Evolutionary conservation across 2,888 invertebrate genomes (phyloP).

Genomic region (Pharmacophagus antenor): DNA sequence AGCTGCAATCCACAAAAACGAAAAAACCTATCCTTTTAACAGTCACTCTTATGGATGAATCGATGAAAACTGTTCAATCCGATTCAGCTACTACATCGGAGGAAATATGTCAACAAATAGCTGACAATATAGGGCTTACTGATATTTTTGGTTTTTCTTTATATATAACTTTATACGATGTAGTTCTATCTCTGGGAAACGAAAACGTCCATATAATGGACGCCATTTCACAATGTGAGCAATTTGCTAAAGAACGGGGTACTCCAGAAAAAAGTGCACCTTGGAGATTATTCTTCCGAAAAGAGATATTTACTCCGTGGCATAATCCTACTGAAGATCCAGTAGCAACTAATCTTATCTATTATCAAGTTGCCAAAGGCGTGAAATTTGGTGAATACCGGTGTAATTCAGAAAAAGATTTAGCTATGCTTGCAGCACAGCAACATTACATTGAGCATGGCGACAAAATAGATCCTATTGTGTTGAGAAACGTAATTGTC

Average conservation of each 20-base stretch:
- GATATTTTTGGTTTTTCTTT: slow-evolving; percentile 96
- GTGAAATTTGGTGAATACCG: slow-evolving; percentile 96
- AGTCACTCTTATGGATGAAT: slow-evolving; percentile 94
- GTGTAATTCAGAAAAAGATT: slow-evolving; percentile 89
- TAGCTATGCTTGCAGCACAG: slow-evolving; percentile 93
- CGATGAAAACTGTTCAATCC: slow-evolving; percentile 88
- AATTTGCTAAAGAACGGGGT: slow-evolving; percentile 95
- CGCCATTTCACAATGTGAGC: slow-evolving; percentile 97
- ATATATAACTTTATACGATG: slow-evolving; percentile 94
- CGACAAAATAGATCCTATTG: slow-evolving; percentile 82
- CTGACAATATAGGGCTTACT: slow-evolving; percentile 86
- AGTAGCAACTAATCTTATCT: slow-evolving; percentile 93
- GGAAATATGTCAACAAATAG: slow-evolving; percentile 91
- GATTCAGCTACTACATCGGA: slow-evolving; percentile 95
- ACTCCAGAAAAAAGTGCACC: slow-evolving; percentile 91
- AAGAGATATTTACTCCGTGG: slow-evolving; percentile 96
- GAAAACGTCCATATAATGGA: slow-evolving; percentile 97
- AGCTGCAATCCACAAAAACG: slow-evolving; percentile 90
- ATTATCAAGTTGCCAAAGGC: slow-evolving; percentile 92
- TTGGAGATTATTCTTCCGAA: slow-evolving; percentile 92
- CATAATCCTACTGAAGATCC: slow-evolving; percentile 91
- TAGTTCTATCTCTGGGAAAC: slow-evolving; percentile 93
- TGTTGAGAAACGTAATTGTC: slow-evolving; percentile 85
- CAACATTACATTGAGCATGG: slow-evolving; percentile 94
- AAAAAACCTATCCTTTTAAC: slow-evolving; percentile 91